phyloP scores from a whole-genome alignment of 2,113 vertebrate genomes.

The Brachionichthys hirsutus region DNA sequence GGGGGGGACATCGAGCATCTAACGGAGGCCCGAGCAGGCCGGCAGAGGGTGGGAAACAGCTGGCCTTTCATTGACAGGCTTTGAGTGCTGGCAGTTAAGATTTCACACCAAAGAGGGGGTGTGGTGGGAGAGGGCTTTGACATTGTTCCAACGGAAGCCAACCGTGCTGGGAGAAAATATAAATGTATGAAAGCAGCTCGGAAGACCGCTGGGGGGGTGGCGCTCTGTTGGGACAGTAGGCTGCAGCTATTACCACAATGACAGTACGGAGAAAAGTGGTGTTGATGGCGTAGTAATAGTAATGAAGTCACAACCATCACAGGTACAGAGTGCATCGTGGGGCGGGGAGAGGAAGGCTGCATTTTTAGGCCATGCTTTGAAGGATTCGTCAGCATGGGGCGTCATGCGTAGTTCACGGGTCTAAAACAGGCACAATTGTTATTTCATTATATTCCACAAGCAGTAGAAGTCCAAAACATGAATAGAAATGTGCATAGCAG shows the following conservation, averaged over 20 bases:
- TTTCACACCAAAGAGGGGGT: slow-evolving; percentile 59
- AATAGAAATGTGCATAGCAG: no score
- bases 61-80: slow-evolving; percentile 77
- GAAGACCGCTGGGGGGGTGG: slow-evolving; percentile 11
- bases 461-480: no score
- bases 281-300: no score
- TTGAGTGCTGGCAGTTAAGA: slow-evolving; percentile 68
- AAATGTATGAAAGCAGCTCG: slow-evolving; percentile 15
- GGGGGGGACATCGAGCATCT: slow-evolving; percentile 36
- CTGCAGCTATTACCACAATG: slow-evolving; percentile 17
- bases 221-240: slow-evolving; percentile 19
- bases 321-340: no score
- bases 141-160: slow-evolving; percentile 51
- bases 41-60: slow-evolving; percentile 69
- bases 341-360: no score
- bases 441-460: no score
- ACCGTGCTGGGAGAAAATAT: slow-evolving; percentile 47
- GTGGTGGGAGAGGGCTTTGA: slow-evolving; percentile 11
- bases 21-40: slow-evolving; percentile 49
- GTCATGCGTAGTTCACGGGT: no score
- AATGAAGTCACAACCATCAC: no score
- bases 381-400: no score
- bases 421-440: no score
- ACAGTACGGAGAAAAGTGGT: slow-evolving; percentile 13
- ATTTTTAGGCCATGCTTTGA: no score